Base-by-base conservation (phyloP, 2,797 vertebrate genomes). In the Otolemur crassicaudatus region DNA sequence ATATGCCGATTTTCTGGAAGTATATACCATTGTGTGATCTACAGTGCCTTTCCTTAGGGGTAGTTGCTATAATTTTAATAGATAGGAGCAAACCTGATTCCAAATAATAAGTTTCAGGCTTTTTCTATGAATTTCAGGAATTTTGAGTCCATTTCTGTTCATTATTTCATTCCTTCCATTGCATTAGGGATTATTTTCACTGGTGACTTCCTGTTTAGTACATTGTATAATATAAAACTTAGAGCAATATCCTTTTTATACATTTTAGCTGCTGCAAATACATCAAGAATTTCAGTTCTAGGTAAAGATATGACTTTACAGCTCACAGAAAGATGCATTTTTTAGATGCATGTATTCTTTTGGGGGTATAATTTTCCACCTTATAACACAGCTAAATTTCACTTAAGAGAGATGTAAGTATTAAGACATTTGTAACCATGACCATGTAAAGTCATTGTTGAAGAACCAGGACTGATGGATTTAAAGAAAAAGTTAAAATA, bases 11-110 rank as follows among this genome's bases (percentile, higher is more conserved):
- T 83, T 93, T 87, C 37, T 96, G 46, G 56, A 97, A 94, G 97
- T 90, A 94, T 63, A 43, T 63, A 43, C 23, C 61, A 58, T 22
- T 80, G n/a, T 63, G 67, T 43, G 92, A 96, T 94, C 95, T 94
- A 90, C 76, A 96, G 95, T 79, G 0, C n/a, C 37, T 70, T 80
- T 96, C 80, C 20, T 88, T 92, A 73, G 88, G 6, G 11, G 72
- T 31, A 80, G 40, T 70, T 96, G 25, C 83, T 96, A 20, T 87
- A 72, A 90, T 96, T 97, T 95, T 95, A 97, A 85, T 31, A 97
- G 7, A 46, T 60, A 0, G 79, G 80, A 82, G 10, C 2, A 94
- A 97, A 97, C 29, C 4, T 63, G 23, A 63, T 90, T n/a, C 92
- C 40, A 60, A 34, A 56, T 80, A 92, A 95, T 40, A 90, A 94